Percentiles rank a stretch among this genome's conserved stretches.
Evolutionary conservation across 30 jellyfish, hydroid and myxozoan genomes (phyloP).

Genomic region (Aurelia aurita complex sp. Pacific): DNA sequence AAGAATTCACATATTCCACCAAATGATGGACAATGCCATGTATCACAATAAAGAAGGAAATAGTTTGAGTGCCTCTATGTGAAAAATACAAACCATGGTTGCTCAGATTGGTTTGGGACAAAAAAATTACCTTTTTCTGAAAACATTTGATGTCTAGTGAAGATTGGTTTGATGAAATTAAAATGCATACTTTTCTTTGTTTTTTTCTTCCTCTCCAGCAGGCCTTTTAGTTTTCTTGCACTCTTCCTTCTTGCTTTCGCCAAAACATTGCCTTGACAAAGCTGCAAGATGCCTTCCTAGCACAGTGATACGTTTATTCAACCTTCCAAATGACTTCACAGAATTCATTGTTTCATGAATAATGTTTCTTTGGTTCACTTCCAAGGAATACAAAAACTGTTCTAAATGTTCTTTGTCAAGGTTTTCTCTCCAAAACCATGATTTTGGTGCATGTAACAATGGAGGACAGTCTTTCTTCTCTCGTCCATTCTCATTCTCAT

Average conservation of each 20-base stretch:
- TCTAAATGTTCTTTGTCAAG: constrained; percentile 60
- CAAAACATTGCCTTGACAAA: constrained; percentile 56
- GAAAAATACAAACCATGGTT: too few relatives aligned
- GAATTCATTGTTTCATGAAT: constrained; percentile 61
- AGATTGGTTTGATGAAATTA: too few relatives aligned
- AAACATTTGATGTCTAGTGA: too few relatives aligned
- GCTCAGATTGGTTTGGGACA: too few relatives aligned
- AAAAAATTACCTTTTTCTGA: too few relatives aligned
- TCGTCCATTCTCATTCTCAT: constrained; percentile 47
- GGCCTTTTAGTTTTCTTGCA: constrained; percentile 27
- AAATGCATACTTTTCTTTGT: constrained; percentile 50
- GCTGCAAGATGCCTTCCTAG: constrained; percentile 73
- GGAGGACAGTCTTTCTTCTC: constrained; percentile 47
- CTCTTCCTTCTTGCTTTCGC: constrained; percentile 61
- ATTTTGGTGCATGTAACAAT: constrained; percentile 62
- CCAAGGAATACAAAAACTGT: constrained; percentile 45
- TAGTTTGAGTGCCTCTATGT: too few relatives aligned
- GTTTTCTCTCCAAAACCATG: constrained; percentile 88
- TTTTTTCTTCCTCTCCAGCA: constrained; percentile 21
- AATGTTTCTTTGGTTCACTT: constrained; percentile 56
- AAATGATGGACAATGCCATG: too few relatives aligned
- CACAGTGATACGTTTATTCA: constrained; percentile 57
- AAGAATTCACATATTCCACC: too few relatives aligned
- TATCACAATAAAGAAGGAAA: too few relatives aligned
- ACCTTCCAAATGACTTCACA: constrained; percentile 54